These are phyloP conservation scores for Microctenopoma stevenorrisi DNA, from an alignment of 2,797 vertebrate genomes.

Conservation along the genomic window DNA sequence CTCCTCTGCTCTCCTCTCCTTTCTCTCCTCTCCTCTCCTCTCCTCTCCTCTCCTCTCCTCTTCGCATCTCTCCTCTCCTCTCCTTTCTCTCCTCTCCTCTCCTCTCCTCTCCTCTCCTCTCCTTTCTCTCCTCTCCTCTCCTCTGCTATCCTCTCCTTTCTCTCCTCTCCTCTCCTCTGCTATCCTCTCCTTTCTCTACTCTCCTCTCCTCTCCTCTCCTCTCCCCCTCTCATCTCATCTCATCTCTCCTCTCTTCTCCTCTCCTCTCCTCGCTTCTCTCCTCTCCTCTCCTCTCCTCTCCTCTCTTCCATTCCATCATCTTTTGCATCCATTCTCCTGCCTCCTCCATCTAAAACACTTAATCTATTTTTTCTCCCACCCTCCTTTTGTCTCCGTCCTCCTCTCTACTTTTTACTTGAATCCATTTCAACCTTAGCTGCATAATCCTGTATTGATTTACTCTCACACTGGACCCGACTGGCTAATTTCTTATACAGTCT, in stretches of 20 bases:
- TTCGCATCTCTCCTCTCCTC: constrained; percentile 10
- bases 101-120: constrained; percentile 9
- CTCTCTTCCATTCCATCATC: constrained; percentile 17
- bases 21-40: no score
- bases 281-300: constrained; percentile 3
- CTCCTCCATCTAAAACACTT: constrained; percentile 35
- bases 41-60: not conserved
- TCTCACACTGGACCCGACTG: constrained; percentile 20
- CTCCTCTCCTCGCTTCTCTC: no score
- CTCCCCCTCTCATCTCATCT: not conserved
- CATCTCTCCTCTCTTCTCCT: no score
- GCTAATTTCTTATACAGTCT: constrained; percentile 25
- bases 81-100: constrained; percentile 19
- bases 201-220: constrained; percentile 5
- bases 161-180: no score
- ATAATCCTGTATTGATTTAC: constrained; percentile 40
- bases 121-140: constrained; percentile 6
- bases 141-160: no score
- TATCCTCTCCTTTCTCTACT: no score
- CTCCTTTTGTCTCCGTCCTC: constrained; percentile 17
- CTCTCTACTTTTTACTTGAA: constrained; percentile 17
- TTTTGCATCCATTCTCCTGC: constrained; percentile 13
- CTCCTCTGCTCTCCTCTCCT: no score
- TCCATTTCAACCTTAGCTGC: constrained; percentile 23
- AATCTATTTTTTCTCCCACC: constrained; percentile 22